Evolutionary conservation across 2,888 invertebrate genomes (phyloP), one percentile per base, ranked within the genome.

Genomic region (Ormia ochracea): DNA sequence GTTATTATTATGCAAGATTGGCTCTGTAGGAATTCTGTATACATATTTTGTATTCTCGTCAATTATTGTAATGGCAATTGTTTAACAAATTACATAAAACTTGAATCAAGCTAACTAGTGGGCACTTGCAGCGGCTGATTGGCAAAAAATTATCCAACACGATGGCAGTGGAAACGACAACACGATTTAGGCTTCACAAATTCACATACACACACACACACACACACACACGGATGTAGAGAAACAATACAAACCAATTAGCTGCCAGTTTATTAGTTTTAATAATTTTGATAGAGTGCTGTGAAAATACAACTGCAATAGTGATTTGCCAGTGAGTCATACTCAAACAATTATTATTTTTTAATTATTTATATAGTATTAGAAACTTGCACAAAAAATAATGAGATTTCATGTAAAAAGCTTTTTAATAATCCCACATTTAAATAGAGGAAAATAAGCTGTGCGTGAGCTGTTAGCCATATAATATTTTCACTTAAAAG

Each of bases 21-120:
- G 65, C 73, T 65, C 65, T 68, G 9, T 68, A 4, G 21, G 28
- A 66, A 17, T 50, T 38, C 21, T 54, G 14, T 36, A 26, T 12
- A 17, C 45, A 1, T 19, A 12, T 10, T 17, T 31, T 26, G 17
- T 69, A 17, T 75, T 78, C 28, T 54, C 33, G 19, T 33, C 58
- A 72, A 75, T 72, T 66, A 79, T 56, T 54, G 43, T 21, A 41
- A 72, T 48, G 23, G 21, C 50, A 72, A 78, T 58, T 73, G 52
- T 45, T 21, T 52, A 41, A 45, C 31, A 52, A 58, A 66, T 41
- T 38, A 19, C 61, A 61, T 38, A 50, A 70, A 19, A 10, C 14
- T 38, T 36, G 2, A 70, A 28, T 31, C 21, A 63, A 43, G 38
- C 2, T 10, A 28, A 21, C n/a, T n/a, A n/a, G n/a, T n/a, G n/a